Evolutionary conservation across 2,797 vertebrate species (phyloP).

Genomic region (Rousettus madagascariensis): DNA sequence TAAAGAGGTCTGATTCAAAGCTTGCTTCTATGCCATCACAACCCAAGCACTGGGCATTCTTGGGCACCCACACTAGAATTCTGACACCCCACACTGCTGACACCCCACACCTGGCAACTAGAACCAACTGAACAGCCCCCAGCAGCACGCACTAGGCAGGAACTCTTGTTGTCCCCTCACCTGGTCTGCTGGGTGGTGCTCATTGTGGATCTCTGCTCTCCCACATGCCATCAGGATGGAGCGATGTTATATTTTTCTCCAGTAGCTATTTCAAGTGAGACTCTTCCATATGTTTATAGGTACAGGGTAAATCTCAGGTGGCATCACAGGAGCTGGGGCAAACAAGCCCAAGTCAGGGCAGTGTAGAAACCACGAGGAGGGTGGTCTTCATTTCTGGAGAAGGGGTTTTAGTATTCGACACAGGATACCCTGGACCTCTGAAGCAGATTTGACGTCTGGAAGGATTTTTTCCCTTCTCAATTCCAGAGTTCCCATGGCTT

Average conservation of each 20-base stretch:
- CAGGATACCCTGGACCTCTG: background rate
- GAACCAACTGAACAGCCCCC: background rate
- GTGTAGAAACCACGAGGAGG: background rate
- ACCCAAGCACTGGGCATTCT: background rate
- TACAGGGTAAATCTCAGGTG: constrained; percentile 57
- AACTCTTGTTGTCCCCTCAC: background rate
- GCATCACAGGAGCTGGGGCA: constrained; percentile 63
- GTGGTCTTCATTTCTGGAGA: background rate
- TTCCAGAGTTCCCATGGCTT: background rate
- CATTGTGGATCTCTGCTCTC: constrained; percentile 34
- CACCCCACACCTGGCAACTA: too few relatives aligned
- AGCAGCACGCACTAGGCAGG: background rate
- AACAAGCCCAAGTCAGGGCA: constrained; percentile 50
- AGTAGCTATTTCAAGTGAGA: constrained; percentile 76
- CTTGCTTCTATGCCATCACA: background rate
- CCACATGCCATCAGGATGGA: constrained; percentile 48
- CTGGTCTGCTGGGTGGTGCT: constrained; percentile 60
- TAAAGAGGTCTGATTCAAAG: background rate
- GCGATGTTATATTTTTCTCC: constrained; percentile 77
- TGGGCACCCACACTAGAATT: background rate
- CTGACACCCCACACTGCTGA: background rate
- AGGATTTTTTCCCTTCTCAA: background rate
- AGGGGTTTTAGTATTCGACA: background rate
- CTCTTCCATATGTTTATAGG: constrained; percentile 73
- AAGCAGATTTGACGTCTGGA: background rate